These are phyloP conservation scores for Thalassophryne amazonica DNA, from an alignment of 2,797 vertebrate species.

Conservation along the genomic window DNA sequence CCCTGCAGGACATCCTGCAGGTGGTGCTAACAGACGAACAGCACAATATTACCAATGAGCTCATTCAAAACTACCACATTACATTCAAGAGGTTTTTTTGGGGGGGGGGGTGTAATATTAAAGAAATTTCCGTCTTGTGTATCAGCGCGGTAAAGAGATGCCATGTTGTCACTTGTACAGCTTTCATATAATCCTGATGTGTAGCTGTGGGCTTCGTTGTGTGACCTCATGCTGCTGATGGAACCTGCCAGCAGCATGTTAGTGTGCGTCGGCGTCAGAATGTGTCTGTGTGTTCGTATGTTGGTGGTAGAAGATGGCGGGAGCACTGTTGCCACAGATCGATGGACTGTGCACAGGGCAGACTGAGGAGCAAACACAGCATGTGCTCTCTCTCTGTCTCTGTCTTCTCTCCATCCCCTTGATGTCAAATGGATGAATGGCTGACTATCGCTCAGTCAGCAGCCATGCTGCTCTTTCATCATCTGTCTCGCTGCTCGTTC, in stretches of 20 bases:
- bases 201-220: constrained; percentile 59
- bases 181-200: constrained; percentile 56
- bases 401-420: constrained; percentile 21
- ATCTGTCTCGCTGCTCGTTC: constrained; percentile 47
- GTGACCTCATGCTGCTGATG: constrained; percentile 58
- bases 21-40: no score
- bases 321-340: constrained; percentile 51
- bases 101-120: no score
- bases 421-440: constrained; percentile 59
- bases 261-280: constrained; percentile 17
- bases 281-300: constrained; percentile 33
- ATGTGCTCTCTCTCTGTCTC: constrained; percentile 5
- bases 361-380: constrained; percentile 26
- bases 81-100: constrained; percentile 19
- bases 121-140: constrained; percentile 22
- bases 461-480: constrained; percentile 57
- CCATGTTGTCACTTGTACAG: constrained; percentile 26
- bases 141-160: constrained; percentile 12
- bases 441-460: constrained; percentile 59
- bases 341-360: constrained; percentile 36
- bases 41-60: no score
- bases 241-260: constrained; percentile 50
- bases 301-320: constrained; percentile 64
- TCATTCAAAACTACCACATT: constrained; percentile 30
- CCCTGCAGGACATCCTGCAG: no score